Evolutionary conservation across 2,113 vertebrate species (phyloP), one percentile per base, ranked within the genome.

Genomic region (Centropus bengalensis): DNA sequence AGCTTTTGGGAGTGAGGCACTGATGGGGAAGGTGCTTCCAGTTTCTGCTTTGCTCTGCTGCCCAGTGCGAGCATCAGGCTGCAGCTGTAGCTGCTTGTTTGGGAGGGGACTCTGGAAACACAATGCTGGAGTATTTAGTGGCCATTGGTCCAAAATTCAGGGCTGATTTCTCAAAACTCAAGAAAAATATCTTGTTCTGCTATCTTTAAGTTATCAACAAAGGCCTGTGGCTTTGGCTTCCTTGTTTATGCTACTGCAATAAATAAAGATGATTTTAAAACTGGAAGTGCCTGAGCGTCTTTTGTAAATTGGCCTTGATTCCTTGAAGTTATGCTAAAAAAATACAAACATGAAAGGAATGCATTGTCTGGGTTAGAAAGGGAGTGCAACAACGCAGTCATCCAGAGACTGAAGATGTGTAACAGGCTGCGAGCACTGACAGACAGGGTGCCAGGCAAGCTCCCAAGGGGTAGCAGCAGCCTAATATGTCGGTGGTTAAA

Each of bases 161-260:
- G 21, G 27, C 52, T 84, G 40, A 82, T 45, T 75, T 45, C 32
- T 94, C 54, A 73, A 91, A 75, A 60, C 24, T 86, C 33, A 44
- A 66, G 30, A 60, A 84, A 80, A 90, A 32, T 3, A 78, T 8
- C 16, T 64, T 74, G 27, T 33, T 74, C 56, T 88, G 59, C 52
- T 71, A 32, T 52, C 71, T 77, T 33, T 76, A 86, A 86, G 17
- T 45, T 54, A 88, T 33, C 69, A 67, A 17, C 69, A 67, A 33
- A 81, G 40, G 18, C 74, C 70, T 81, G 91, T 59, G 76, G 56
- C 62, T 96, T 88, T 60, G 60, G 69, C 44, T 95, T 92, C 73
- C 80, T 88, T 94, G 73, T 78, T 95, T 86, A 80, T 1, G 26
- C 76, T 67, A 38, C 32, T 52, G 40, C 60, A 86, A 64, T 32